phyloP scores from a whole-genome alignment of 2,888 invertebrate species.

The Uloborus plumipes region DNA sequence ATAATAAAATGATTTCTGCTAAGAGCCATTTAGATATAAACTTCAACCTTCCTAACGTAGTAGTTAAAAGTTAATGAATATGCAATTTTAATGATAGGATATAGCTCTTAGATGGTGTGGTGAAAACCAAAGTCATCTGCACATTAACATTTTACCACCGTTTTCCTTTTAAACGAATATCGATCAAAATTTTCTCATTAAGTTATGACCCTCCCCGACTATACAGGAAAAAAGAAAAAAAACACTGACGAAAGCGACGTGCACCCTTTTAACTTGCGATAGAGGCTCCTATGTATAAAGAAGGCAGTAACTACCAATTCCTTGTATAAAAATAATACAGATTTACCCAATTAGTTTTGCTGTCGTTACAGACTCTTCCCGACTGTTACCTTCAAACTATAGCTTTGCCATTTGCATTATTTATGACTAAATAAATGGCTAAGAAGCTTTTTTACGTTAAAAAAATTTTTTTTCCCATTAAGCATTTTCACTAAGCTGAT shows the following conservation, averaged over 20 bases:
- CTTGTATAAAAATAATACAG: constrained; percentile 16
- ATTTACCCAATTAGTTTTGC: constrained; percentile 17
- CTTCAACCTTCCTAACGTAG: constrained; percentile 14
- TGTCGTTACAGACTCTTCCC: constrained; percentile 21
- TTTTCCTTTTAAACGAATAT: constrained; percentile 39
- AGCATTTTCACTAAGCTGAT: no score
- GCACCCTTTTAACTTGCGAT: constrained; percentile 37
- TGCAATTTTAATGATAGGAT: constrained; percentile 26
- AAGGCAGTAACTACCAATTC: constrained; percentile 13
- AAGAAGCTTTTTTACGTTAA: background rate
- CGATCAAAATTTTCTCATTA: constrained; percentile 54
- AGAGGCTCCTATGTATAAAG: constrained; percentile 8
- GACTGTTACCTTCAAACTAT: constrained; percentile 16
- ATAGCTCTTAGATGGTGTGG: constrained; percentile 14
- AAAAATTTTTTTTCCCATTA: no score
- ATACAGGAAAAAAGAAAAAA: constrained; percentile 1
- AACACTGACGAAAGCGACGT: constrained; percentile 14
- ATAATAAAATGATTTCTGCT: constrained; percentile 1
- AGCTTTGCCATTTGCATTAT: constrained; percentile 22
- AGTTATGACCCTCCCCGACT: constrained; percentile 9
- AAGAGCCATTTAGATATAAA: constrained; percentile 8
- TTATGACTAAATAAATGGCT: constrained; percentile 28
- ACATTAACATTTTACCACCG: constrained; percentile 19
- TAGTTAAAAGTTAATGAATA: constrained; percentile 44
- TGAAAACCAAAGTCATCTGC: constrained; percentile 7